Evolutionary conservation across 2,888 invertebrate genomes (phyloP).

Genomic region (Cantharis nigra): DNA sequence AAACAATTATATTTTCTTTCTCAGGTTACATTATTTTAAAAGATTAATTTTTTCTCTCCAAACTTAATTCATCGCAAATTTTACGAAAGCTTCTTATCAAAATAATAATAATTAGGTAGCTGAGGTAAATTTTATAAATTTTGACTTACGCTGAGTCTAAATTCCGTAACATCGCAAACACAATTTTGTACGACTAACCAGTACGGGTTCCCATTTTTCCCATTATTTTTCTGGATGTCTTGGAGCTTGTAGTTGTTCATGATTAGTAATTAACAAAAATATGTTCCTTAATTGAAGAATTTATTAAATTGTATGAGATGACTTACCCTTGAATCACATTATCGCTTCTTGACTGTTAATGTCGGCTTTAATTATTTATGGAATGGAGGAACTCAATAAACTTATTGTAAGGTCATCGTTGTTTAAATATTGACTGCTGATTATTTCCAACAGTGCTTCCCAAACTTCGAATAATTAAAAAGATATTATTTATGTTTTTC

Average conservation of each 20-base stretch:
- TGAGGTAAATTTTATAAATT: not conserved
- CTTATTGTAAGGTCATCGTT: not conserved
- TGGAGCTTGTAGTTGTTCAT: slow-evolving; percentile 44
- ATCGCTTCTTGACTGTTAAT: not conserved
- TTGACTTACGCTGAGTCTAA: not conserved
- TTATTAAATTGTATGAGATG: not conserved
- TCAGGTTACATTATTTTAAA: not conserved
- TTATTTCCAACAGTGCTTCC: not conserved
- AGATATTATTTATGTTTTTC: no score
- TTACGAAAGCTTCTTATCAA: not conserved
- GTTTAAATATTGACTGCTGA: not conserved
- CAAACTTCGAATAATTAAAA: not conserved
- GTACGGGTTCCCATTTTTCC: slow-evolving; percentile 58
- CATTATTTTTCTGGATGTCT: slow-evolving; percentile 65
- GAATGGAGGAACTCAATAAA: not conserved
- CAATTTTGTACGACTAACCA: slow-evolving; percentile 70
- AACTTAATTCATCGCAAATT: not conserved
- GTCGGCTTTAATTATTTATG: not conserved
- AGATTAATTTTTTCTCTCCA: not conserved
- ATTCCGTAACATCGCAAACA: slow-evolving; percentile 72
- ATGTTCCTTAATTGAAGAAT: not conserved
- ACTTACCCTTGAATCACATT: not conserved
- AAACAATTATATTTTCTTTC: not conserved
- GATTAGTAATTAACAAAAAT: not conserved
- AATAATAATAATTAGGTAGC: not conserved